Conservation (phyloP, 2,113 vertebrate species). For the Microcebus ravelobensis region DNA sequence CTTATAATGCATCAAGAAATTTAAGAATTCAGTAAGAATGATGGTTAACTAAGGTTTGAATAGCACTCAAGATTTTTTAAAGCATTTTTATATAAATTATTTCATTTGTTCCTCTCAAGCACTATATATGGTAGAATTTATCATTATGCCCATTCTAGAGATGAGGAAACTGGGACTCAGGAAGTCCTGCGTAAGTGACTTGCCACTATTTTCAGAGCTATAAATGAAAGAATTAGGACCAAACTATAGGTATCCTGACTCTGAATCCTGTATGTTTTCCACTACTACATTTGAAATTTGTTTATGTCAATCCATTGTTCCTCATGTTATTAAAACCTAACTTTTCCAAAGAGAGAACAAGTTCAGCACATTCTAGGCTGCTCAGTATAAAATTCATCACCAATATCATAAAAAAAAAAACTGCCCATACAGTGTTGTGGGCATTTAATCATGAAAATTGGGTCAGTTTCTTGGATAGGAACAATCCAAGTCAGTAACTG, state of each 20-base stretch:
- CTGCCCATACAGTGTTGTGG: not conserved
- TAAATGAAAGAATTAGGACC: not conserved
- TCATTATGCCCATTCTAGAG: not conserved
- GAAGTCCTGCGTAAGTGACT: not conserved
- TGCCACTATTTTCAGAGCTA: not conserved
- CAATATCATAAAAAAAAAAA: not conserved
- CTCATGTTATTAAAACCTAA: not conserved
- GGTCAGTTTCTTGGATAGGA: not conserved
- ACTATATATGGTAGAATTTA: not conserved
- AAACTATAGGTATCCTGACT: not conserved
- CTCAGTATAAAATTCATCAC: not conserved
- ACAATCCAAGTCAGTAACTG: not conserved
- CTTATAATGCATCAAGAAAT: not conserved
- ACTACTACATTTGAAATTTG: not conserved
- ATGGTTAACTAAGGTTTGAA: not conserved
- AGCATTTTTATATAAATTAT: not conserved
- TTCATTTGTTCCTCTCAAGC: not conserved
- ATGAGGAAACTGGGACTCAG: not conserved
- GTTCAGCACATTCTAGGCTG: not conserved
- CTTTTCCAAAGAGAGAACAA: not conserved
- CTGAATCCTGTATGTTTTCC: not conserved
- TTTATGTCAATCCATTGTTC: not conserved
- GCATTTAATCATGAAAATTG: not conserved
- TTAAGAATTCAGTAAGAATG: not conserved
- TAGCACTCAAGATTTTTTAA: not conserved